Base-by-base conservation (phyloP, 2,888 invertebrate genomes). In the Tridacna crocea region DNA sequence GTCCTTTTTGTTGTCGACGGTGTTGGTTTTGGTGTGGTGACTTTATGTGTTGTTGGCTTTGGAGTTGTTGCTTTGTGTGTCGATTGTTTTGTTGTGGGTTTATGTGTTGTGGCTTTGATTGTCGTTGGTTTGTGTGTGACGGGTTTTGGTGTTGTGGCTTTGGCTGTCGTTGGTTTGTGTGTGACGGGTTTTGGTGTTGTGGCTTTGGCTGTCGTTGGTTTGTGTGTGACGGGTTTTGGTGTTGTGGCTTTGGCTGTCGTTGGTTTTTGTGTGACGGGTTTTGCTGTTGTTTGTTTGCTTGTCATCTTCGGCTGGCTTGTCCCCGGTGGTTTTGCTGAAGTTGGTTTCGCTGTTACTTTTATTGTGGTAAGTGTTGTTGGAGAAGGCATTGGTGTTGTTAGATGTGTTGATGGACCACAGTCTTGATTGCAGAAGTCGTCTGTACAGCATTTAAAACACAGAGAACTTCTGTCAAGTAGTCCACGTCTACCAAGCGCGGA, bases 361-460 rank as follows among this genome's bases (percentile, higher is more conserved):
- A 73, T 46, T 17, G 36, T 46, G 10, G 8, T n/a, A 0, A 4
- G 15, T 66, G 72, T 27, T 27, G 36, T 51, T 36, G 24, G 63
- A 48, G 51, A 10, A 19, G 63, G 48, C 26, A 60, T 8, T 10
- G 72, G 46, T n/a, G 61, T 47, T 22, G 72, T 61, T 11, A 72
- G 51, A 26, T 51, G 51, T 8, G 70, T 22, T 15, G 70, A 70
- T 12, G 70, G 78, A 17, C 77, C 61, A 72, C 82, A 82, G 63
- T 72, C 78, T 47, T 82, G 65, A 47, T 82, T 82, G 47, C 82
- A 82, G 36, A 78, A 72, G 55, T 82, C 82, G 15, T 48, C 63
- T 0, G 36, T 72, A 22, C 82, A 82, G 58, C 82, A 82, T 24
- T 70, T 70, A 24, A 70, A 70, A 22, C 70, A 70, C 24, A 51